Base-by-base conservation (phyloP, 2,797 vertebrate genomes). In the Streptopelia turtur region DNA sequence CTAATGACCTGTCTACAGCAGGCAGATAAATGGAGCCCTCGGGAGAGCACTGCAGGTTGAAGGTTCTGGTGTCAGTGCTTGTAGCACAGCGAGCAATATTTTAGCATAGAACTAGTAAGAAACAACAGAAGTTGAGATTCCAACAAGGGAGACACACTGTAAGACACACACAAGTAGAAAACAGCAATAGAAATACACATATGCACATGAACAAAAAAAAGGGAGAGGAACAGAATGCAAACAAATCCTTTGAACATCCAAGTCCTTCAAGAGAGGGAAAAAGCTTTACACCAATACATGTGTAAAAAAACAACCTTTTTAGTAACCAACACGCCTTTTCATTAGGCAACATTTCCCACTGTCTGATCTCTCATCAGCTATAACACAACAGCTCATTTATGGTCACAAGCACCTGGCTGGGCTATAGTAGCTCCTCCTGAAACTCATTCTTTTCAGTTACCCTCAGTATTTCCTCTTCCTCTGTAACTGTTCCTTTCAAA, bases 361-460 rank as follows among this genome's bases (percentile, higher is more conserved):
- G 53, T 6, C 85, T 89, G 70, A 82, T 59, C 66, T 82, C 80
- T 89, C 74, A 76, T 43, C 82, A 93, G 25, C 37, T 81, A 3
- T 18, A 37, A 69, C 30, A 37, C 47, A 77, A 9, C 4, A 72
- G 25, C 31, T 84, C 1, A 1, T 45, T 80, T 77, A 65, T 2
- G 9, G 22, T 57, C 61, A 47, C 59, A 41, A 77, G 37, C 66
- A 56, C 35, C 27, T 61, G 55, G 49, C 76, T 87, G 74, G 66
- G 33, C 55, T 66, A 14, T 49, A 22, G 23, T 33, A 83, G 27
- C 57, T 77, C 53, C 45, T 87, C 33, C 75, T 45, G 55, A 89
- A 89, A 78, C 35, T 86, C 47, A 14, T 35, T 79, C 55, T 59
- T 83, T 71, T 69, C 56, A 33, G n/a, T 35, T 24, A 55, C 17